Evolutionary conservation across 2,888 invertebrate species (phyloP).

Genomic region (Caprella mutica): DNA sequence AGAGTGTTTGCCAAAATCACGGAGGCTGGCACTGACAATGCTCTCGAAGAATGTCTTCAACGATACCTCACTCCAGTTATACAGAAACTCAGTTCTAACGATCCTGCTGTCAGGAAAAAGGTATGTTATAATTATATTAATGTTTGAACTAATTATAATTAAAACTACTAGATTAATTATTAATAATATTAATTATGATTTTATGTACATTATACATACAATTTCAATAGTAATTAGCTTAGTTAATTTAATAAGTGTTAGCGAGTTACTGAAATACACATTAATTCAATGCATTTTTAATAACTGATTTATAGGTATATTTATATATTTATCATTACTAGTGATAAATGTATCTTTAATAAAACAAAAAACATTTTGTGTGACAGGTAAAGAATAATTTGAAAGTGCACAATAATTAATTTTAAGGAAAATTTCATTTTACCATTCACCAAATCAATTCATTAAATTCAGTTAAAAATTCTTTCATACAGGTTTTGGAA

Average conservation of each 20-base stretch:
- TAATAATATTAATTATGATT: background rate
- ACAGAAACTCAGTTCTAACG: slow-evolving; percentile 73
- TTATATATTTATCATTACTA: too few relatives aligned
- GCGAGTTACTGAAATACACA: background rate
- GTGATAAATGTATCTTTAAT: too few relatives aligned
- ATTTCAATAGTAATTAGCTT: background rate
- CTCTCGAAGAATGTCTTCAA: slow-evolving; percentile 64
- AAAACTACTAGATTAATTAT: background rate
- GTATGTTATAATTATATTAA: too few relatives aligned
- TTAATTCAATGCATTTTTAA: background rate
- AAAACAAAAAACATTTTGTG: too few relatives aligned
- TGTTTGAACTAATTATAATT: background rate
- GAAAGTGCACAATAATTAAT: background rate
- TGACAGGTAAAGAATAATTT: background rate
- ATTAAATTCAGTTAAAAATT: background rate
- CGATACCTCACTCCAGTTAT: slow-evolving; percentile 79
- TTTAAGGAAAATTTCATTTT: background rate
- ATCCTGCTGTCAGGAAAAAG: slow-evolving; percentile 66
- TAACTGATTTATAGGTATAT: background rate
- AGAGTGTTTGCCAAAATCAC: slow-evolving; percentile 78
- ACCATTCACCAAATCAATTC: background rate
- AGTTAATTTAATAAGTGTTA: background rate
- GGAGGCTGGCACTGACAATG: slow-evolving; percentile 77
- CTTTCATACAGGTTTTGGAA: slow-evolving; percentile 65
- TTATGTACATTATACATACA: background rate